phyloP scores from a whole-genome alignment of 1,140 invertebrate genomes.

The Eueides isabella region DNA sequence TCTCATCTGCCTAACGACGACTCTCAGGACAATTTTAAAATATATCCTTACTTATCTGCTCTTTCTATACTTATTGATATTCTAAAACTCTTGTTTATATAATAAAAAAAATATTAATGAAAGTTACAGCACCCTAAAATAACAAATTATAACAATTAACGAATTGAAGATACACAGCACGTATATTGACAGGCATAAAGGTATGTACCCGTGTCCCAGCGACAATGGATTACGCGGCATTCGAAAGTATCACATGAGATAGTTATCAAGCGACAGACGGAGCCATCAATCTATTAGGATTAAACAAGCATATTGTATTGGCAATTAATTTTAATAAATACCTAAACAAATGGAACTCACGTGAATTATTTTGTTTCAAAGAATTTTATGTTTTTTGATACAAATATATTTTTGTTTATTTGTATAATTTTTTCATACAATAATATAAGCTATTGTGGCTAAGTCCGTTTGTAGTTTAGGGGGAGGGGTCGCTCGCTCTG shows the following conservation, averaged over 20 bases:
- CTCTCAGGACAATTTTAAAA: too few relatives aligned
- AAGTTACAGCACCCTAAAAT: conserved; percentile 32
- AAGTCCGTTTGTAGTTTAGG: too few relatives aligned
- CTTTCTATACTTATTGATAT: too few relatives aligned
- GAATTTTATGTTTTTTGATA: conserved; percentile 5
- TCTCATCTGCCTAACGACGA: too few relatives aligned
- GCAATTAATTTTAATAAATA: conserved; percentile 69
- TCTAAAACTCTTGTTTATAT: neutral
- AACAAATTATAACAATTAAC: conserved; percentile 52
- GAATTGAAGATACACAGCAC: conserved; percentile 57
- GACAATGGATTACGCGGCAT: conserved; percentile 56
- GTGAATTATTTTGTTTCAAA: neutral
- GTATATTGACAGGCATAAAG: conserved; percentile 39
- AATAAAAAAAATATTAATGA: neutral
- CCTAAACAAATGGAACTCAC: conserved; percentile 48
- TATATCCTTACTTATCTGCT: too few relatives aligned
- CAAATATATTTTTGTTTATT: neutral
- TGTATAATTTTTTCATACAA: too few relatives aligned
- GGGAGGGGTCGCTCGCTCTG: too few relatives aligned
- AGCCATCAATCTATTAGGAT: conserved; percentile 62
- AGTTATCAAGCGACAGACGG: conserved; percentile 48
- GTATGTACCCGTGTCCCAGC: conserved; percentile 39
- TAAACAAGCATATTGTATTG: conserved; percentile 57
- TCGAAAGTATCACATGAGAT: conserved; percentile 44
- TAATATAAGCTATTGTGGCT: too few relatives aligned